These are phyloP conservation scores for Helleia helle DNA, from an alignment of 2,888 invertebrate species.

Conservation along the genomic window DNA sequence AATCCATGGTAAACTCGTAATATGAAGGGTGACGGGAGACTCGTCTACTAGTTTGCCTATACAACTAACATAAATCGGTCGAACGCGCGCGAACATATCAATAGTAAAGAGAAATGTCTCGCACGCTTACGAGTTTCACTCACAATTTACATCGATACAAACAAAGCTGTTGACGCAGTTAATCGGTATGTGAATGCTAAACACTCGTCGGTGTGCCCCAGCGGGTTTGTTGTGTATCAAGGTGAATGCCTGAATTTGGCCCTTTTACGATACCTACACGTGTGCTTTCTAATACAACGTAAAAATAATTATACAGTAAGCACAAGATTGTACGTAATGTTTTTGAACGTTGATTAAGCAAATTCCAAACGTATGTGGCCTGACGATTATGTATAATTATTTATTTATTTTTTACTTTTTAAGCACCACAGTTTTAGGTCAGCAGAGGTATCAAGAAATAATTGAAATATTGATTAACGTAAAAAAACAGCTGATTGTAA, in stretches of 20 bases:
- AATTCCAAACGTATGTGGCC: no score
- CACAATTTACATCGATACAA: conserved; percentile 31
- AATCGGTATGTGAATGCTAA: conserved; percentile 5
- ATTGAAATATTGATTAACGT: conserved; percentile 9
- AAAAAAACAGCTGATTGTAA: conserved; percentile 65
- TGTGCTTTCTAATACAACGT: conserved; percentile 1
- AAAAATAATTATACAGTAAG: no score
- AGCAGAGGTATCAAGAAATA: no score
- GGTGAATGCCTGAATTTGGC: not conserved
- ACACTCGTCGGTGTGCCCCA: not conserved
- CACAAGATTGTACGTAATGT: no score
- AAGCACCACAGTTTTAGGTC: no score
- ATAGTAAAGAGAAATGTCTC: conserved; percentile 32
- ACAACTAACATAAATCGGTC: conserved; percentile 18
- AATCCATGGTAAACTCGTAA: no score
- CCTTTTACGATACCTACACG: not conserved
- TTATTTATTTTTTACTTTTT: no score
- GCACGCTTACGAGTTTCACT: conserved; percentile 35
- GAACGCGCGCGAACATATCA: conserved; percentile 30
- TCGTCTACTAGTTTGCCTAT: no score
- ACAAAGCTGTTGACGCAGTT: conserved; percentile 19
- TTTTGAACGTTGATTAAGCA: no score
- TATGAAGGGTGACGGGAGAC: no score
- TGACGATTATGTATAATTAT: no score
- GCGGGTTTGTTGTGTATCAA: not conserved